Evolutionary conservation across 2,888 invertebrate species (phyloP), one percentile per base, ranked within the genome.

Genomic region (Leucozona laternaria): DNA sequence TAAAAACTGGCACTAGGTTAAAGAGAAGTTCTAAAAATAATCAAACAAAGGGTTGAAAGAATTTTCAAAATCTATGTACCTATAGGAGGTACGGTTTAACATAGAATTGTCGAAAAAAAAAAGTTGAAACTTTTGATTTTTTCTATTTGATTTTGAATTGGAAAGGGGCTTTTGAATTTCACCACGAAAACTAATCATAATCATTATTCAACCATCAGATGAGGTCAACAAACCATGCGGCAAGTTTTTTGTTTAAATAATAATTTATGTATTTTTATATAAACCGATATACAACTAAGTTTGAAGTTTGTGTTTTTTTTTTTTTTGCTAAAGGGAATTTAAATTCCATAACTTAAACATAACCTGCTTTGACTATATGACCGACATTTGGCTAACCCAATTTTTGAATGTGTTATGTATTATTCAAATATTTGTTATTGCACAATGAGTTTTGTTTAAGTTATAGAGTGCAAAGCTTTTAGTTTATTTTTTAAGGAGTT

Each of bases 191-290:
- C 34, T 1, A 37, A 34, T 53, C 53, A 62, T 62, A 25, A 62
- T 15, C 22, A 43, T 37, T 37, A 58, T 58, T 22, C 58, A 40
- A 45, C 6, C 50, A 68, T 37, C 22, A 40, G 8, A n/a, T n/a
- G n/a, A 34, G 66, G 31, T 66, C 66, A 66, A 48, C 34, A 66
- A 66, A 66, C 66, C 28, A 31, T 34, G 31, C 66, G 34, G 50
- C 34, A 50, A 68, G 20, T 50, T 34, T 31, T 8, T 5, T 10
- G 15, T 68, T 50, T n/a, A 22, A 68, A 50, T 68, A 68, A 50
- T 68, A n/a, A 34, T n/a, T 62, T 43, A 22, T 11, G n/a, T n/a
- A n/a, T 31, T 31, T 25, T 34, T 58, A 58, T 58, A 3, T 37
- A 20, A 31, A 20, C 20, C 15, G 4, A 31, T 57, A 31, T 57